Base-by-base conservation (phyloP, 2,797 vertebrate species). In the Sebastes iracundus region DNA sequence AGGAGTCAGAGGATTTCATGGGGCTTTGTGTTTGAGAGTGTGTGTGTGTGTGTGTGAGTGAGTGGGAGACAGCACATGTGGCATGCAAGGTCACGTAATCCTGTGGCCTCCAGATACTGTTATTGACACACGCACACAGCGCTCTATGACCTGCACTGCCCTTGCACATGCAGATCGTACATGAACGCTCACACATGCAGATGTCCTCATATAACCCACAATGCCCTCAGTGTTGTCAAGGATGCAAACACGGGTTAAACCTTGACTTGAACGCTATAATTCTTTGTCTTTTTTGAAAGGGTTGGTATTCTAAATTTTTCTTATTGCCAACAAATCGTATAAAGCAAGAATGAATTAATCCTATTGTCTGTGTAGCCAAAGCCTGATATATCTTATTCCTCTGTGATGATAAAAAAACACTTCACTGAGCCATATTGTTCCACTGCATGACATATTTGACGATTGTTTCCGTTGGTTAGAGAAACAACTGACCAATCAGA, bases 71-170 rank as follows among this genome's bases (percentile, higher is more conserved):
- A 70, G 76, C 73, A 77, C 86, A 90, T 85, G 87, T 87, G 86
- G 90, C 85, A 87, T 82, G 80, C 89, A 88, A 93, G 92, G 90
- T 92, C 91, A 91, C 77, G 52, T 90, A 92, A 90, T 90, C 81
- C 90, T 33, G 68, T 72, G 87, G 86, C 89, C 81, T 90, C 80
- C 62, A 88, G 85, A 92, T 85, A 86, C 82, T 78, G 88, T 85
- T 92, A 88, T 82, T 87, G 82, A 90, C 80, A 86, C 86, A 86
- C 68, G 76, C 73, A 72, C 63, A 71, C 42, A 53, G 62, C 25
- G n/a, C 68, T 75, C 61, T 32, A 55, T 80, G 84, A 89, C 84
- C 87, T 82, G 77, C 46, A 4, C 61, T 81, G 84, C 25, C 83
- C 84, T 81, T 81, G 68, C 60, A 77, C 28, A 52, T 22, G 62